Base-by-base conservation (phyloP, 2,888 invertebrate genomes). In the Pristionchus exspectatus region DNA sequence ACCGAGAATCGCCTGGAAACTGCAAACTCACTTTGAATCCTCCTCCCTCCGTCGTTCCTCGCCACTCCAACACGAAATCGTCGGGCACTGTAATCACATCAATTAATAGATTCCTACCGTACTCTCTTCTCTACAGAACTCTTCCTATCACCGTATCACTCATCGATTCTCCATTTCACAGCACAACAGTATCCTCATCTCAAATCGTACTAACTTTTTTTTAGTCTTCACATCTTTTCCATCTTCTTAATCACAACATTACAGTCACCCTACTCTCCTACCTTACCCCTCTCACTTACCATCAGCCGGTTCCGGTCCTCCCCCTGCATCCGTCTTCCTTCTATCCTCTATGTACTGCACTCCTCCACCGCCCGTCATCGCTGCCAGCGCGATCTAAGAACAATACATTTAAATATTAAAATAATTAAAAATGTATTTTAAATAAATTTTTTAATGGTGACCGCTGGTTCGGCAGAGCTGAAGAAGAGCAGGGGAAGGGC, bases 401-500 rank as follows among this genome's bases (percentile, higher is more conserved):
- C 5, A 69, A 27, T 4, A 30, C 21, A 21, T 66, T n/a, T 10
- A n/a, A n/a, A 72, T 27, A 27, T 12, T 27, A n/a, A 27, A n/a
- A 59, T 27, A 24, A 59, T 59, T 18, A 16, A 59, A 59, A 69
- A 69, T 69, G 24, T 27, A 27, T 59, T 21, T 24, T 59, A 18
- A 59, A 59, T 59, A 2, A 66, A n/a, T n/a, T n/a, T 66, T 9
- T 66, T n/a, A 59, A 66, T 66, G 21, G 1, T 59, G 7, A 87
- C 54, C n/a, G n/a, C 33, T 14, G 88, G 88, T 81, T 88, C 88
- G 16, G 77, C 88, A 3, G 88, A 77, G 18, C 77, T 77, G 81
- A 88, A 88, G 88, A 88, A 88, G 21, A 88, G 88, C 2, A 88
- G 59, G 16, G 88, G 88, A 12, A 88, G 59, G 4, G 44, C 77